phyloP scores from a whole-genome alignment of 2,797 vertebrate species.

The Mormyrops attenuatus region DNA sequence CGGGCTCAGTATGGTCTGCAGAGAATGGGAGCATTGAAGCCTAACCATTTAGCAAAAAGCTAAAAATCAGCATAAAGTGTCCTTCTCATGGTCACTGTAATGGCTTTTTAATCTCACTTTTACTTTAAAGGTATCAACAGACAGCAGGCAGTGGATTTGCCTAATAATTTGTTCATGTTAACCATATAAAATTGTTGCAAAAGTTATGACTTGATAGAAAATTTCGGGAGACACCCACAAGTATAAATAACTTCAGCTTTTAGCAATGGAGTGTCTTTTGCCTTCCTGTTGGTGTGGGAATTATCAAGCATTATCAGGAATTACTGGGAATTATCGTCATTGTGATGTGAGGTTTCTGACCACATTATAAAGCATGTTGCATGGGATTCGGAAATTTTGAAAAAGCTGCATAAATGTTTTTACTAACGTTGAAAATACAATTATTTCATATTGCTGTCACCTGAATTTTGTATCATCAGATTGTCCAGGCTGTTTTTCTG shows the following conservation, averaged over 20 bases:
- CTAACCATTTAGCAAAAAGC: neutral
- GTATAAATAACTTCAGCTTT: constrained; percentile 60
- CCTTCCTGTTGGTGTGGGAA: constrained; percentile 24
- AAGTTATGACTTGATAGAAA: constrained; percentile 15
- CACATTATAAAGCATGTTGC: constrained; percentile 31
- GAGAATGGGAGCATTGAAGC: neutral
- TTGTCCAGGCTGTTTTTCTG: neutral
- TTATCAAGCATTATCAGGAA: constrained; percentile 28
- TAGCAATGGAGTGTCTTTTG: constrained; percentile 49
- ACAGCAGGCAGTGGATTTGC: neutral
- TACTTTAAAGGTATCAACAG: neutral
- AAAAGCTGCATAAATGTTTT: neutral
- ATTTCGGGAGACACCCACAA: constrained; percentile 44
- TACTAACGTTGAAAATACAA: neutral
- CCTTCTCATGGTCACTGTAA: neutral
- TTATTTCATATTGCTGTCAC: neutral
- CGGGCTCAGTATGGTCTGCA: neutral
- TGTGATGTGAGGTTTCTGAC: constrained; percentile 14
- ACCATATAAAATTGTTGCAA: neutral
- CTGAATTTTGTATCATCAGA: neutral
- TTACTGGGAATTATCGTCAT: neutral
- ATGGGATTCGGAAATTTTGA: neutral
- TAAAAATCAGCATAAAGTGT: neutral
- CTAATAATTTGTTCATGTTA: neutral
- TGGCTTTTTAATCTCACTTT: neutral